Evolutionary conservation across 2,888 invertebrate species (phyloP), one percentile per base, ranked within the genome.

Genomic region (Sceliomorpha sp.): DNA sequence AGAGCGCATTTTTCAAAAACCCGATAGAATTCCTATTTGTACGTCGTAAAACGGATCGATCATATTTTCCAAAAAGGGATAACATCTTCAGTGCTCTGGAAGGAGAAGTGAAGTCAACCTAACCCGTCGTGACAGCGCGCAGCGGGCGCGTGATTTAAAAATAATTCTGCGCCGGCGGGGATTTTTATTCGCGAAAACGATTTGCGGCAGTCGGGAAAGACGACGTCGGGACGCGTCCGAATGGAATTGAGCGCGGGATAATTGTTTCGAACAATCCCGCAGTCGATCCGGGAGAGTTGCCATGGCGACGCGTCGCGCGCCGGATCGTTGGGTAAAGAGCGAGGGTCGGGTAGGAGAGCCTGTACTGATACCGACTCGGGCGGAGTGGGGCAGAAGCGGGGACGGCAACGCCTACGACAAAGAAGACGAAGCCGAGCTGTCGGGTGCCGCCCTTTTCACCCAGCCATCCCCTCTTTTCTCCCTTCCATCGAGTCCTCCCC

Each of bases 211-310:
- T 59, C 60, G 56, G 48, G 64, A 58, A 72, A 60, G 70, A 68
- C 62, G 64, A 69, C 53, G 62, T 50, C 60, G 55, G 72, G 69
- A 71, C 58, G 74, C 68, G 80, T 77, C 75, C 78, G 82, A 85
- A 84, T 80, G 80, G 81, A 86, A 87, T 87, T 84, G 86, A 86
- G 84, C 84, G 80, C 74, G 77, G 79, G 85, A 86, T 88, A 88
- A 88, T 88, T 88, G 87, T 88, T 88, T 87, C 83, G 83, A 88
- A 86, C 85, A 87, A 87, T 87, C 84, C 83, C 78, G 79, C 73
- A 68, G 67, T 69, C 76, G 77, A 77, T 76, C 72, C 74, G 58
- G 70, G 68, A 73, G 67, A 77, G 87, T 88, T 83, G 74, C 85
- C 83, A 87, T 87, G 82, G 79, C 79, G 79, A 87, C 84, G 72